A percentile compares a stretch with the other conserved stretches of the same genome.
Conservation (phyloP, 2,888 invertebrate species). For the Zhuqinia jingwanae region DNA sequence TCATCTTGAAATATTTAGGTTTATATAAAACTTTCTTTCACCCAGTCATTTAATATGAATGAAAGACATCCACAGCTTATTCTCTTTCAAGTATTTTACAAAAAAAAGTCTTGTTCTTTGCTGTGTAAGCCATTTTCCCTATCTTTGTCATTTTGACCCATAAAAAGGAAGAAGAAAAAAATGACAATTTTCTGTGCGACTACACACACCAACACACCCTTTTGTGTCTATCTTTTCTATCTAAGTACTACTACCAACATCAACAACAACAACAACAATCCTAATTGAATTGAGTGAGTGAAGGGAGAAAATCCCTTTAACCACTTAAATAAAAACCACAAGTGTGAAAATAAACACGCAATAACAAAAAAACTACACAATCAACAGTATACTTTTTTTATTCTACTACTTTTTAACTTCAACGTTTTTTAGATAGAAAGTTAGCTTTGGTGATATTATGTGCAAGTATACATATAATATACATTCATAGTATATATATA, state of each 20-base stretch:
- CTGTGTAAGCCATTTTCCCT: background rate
- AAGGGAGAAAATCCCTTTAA: slow-evolving; percentile 38
- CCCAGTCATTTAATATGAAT: background rate
- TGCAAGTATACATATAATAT: too few relatives aligned
- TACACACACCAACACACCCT: too few relatives aligned
- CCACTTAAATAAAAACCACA: slow-evolving; percentile 31
- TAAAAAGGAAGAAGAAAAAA: background rate
- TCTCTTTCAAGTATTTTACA: too few relatives aligned
- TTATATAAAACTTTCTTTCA: background rate
- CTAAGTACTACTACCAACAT: too few relatives aligned
- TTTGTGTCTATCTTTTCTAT: background rate
- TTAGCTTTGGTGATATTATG: too few relatives aligned
- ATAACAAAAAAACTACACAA: slow-evolving; percentile 36
- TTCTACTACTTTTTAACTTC: too few relatives aligned
- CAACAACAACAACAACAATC: slow-evolving; percentile 1
- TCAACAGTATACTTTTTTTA: slow-evolving; percentile 9
- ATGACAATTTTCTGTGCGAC: too few relatives aligned
- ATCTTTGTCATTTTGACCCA: slow-evolving; percentile 17
- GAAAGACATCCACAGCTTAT: too few relatives aligned
- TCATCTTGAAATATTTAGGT: background rate
- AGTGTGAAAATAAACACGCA: slow-evolving; percentile 57
- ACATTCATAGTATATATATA: too few relatives aligned
- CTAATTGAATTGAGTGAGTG: slow-evolving; percentile 46
- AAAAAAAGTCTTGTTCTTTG: too few relatives aligned
- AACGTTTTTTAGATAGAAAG: too few relatives aligned